These are phyloP conservation scores for Acipenser ruthenus DNA, from an alignment of 2,797 vertebrate species.

Conservation along the genomic window DNA sequence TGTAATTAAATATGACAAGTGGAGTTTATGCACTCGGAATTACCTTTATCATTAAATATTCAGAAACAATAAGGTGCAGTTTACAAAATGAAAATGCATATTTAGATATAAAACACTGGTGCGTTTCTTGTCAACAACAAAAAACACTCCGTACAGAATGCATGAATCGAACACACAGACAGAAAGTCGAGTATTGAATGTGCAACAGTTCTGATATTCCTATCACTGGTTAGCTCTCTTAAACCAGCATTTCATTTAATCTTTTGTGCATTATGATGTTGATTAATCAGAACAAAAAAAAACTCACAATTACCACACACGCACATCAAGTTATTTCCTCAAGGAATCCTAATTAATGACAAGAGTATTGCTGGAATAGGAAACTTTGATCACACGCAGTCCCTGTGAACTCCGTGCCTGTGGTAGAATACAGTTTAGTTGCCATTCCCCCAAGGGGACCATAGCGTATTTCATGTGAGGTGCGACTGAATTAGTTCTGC, in stretches of 20 bases:
- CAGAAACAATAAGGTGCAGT: conserved; percentile 75
- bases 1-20: conserved; percentile 70
- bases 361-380: conserved; percentile 27
- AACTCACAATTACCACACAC: not conserved
- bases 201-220: no score
- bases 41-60: conserved; percentile 73
- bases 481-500: conserved; percentile 30
- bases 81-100: conserved; percentile 74
- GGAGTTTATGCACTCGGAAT: conserved; percentile 66
- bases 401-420: conserved; percentile 30
- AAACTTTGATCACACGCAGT: conserved; percentile 43
- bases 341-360: conserved; percentile 54
- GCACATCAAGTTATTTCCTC: conserved; percentile 22
- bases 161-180: no score
- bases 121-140: no score
- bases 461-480: conserved; percentile 28
- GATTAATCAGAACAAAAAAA: no score
- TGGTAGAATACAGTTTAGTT: conserved; percentile 24
- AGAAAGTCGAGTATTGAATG: no score
- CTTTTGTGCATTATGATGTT: no score
- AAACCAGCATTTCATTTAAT: no score
- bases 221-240: no score
- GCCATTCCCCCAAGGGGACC: conserved; percentile 29
- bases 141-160: no score
- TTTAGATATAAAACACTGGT: conserved; percentile 67